phyloP scores from a whole-genome alignment of 2,113 vertebrate genomes.

The Nesoenas mayeri region DNA sequence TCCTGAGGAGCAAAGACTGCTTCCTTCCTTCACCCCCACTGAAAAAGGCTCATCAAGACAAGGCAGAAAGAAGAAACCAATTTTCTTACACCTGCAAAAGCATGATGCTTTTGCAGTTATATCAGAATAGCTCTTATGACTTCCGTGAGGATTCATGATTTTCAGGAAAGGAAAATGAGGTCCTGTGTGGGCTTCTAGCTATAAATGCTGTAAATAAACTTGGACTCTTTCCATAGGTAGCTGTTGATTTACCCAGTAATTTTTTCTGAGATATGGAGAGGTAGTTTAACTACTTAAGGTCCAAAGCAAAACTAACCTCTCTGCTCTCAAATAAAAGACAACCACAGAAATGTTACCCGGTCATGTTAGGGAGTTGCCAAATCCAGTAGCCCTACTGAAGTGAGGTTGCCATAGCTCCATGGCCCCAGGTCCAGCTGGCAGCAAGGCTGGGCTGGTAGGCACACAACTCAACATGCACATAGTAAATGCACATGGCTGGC shows the following conservation, averaged over 20 bases:
- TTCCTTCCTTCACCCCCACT: background rate
- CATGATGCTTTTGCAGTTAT: background rate
- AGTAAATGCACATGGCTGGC: too few species aligned
- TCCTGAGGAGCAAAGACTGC: background rate
- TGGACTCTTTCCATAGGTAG: background rate
- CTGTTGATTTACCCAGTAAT: background rate
- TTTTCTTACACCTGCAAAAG: background rate
- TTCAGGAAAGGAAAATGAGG: background rate
- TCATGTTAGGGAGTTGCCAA: background rate
- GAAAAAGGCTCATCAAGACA: background rate
- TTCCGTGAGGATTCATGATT: background rate
- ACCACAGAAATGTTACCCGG: background rate
- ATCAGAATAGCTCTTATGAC: background rate
- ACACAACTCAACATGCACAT: background rate
- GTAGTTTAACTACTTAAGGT: background rate
- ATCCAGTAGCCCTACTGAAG: background rate
- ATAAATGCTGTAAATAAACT: background rate
- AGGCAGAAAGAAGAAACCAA: background rate
- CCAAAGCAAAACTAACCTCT: background rate
- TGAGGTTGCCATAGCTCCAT: background rate
- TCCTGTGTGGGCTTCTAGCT: background rate
- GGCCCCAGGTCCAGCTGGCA: background rate
- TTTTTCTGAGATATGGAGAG: background rate
- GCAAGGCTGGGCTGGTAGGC: background rate
- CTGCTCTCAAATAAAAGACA: background rate